Conservation (phyloP, 2,888 invertebrate species). For the Drosophila lacicola region DNA sequence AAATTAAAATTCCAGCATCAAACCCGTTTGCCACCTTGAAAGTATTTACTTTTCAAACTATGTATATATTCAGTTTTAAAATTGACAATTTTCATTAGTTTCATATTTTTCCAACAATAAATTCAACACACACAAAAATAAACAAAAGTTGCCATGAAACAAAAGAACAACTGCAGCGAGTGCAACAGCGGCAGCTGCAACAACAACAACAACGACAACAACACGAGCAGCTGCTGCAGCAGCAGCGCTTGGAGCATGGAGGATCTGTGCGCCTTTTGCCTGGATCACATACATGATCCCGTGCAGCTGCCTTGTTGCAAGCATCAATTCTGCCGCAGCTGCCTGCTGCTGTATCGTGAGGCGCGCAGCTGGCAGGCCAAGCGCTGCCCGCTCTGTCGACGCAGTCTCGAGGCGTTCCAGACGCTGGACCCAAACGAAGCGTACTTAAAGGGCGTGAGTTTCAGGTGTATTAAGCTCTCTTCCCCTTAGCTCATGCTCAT, state of each 20-base stretch:
- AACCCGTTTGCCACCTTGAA: too few species aligned
- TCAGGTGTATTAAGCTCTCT: neutral
- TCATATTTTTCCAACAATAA: too few species aligned
- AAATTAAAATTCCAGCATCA: too few species aligned
- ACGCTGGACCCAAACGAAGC: neutral
- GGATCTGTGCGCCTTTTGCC: slow-evolving; percentile 55
- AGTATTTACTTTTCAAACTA: too few species aligned
- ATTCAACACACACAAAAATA: slow-evolving; percentile 8
- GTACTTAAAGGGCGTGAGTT: slow-evolving; percentile 24
- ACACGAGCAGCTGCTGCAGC: neutral
- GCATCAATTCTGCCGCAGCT: slow-evolving; percentile 57
- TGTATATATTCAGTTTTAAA: too few species aligned
- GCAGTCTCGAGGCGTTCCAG: slow-evolving; percentile 12
- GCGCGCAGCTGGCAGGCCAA: slow-evolving; percentile 55
- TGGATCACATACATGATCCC: slow-evolving; percentile 48
- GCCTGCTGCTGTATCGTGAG: slow-evolving; percentile 45
- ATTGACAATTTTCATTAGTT: too few species aligned
- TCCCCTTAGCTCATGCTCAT: neutral
- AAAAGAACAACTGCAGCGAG: neutral
- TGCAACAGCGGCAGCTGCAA: neutral
- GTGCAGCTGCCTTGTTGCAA: slow-evolving; percentile 45
- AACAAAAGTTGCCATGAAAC: slow-evolving; percentile 5
- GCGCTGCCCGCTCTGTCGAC: slow-evolving; percentile 60
- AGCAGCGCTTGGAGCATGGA: slow-evolving; percentile 2
- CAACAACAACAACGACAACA: neutral